phyloP scores from a whole-genome alignment of 2,888 invertebrate species.

The Caenorhabditis sp. region DNA sequence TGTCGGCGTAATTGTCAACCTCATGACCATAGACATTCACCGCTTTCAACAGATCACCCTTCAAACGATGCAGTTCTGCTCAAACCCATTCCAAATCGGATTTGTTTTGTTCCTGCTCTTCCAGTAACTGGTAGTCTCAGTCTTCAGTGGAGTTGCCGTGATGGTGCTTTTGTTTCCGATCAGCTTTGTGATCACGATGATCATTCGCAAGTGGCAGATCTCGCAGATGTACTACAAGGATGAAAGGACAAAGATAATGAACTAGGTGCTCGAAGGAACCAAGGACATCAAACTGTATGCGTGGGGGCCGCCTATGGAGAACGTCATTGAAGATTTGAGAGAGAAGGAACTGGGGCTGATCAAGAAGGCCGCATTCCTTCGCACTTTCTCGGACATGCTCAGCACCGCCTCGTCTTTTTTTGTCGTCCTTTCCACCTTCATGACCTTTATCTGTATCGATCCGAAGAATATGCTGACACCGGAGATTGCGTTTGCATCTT shows the following conservation, averaged over 20 bases:
- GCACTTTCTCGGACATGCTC: conserved; percentile 70
- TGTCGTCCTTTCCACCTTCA: too few relatives aligned
- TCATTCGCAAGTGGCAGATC: conserved; percentile 81
- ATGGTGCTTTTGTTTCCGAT: conserved; percentile 89
- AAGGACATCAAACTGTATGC: conserved; percentile 83
- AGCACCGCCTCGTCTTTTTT: too few relatives aligned
- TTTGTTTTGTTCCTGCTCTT: conserved; percentile 79
- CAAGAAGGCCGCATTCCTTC: conserved; percentile 66
- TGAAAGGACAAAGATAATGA: conserved; percentile 85
- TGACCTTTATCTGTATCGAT: too few relatives aligned
- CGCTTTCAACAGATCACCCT: conserved; percentile 79
- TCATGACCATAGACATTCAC: conserved; percentile 82
- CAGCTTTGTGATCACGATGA: conserved; percentile 76
- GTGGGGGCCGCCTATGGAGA: conserved; percentile 80
- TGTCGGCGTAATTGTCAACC: conserved; percentile 82
- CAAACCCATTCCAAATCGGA: conserved; percentile 67
- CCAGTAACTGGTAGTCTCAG: conserved; percentile 85
- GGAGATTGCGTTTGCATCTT: too few relatives aligned
- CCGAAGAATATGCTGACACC: too few relatives aligned
- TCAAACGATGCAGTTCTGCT: conserved; percentile 76
- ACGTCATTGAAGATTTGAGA: conserved; percentile 65
- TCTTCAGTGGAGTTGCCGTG: conserved; percentile 91
- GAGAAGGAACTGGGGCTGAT: conserved; percentile 66
- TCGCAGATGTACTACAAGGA: conserved; percentile 94
- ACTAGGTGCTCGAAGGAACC: conserved; percentile 87